Percentiles rank a stretch among this genome's conserved stretches.
Evolutionary conservation across 2,113 vertebrate species (phyloP).

Genomic region (Limnothrissa miodon): DNA sequence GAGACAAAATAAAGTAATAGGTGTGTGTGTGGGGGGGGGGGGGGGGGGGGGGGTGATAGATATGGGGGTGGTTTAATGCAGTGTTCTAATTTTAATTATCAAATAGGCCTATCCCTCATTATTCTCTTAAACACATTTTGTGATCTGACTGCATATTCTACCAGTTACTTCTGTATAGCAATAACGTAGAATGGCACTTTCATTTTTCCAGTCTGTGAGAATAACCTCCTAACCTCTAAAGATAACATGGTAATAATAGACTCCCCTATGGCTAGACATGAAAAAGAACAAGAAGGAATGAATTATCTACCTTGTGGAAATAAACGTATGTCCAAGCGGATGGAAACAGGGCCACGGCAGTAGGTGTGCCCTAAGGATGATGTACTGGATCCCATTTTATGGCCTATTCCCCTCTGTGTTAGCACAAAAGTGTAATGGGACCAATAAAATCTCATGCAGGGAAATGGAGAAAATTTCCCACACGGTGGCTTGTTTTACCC

Average conservation of each 20-base stretch:
- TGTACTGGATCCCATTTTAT: slow-evolving; percentile 58
- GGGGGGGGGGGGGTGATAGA: no score
- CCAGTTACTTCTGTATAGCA: background rate
- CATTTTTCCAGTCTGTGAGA: background rate
- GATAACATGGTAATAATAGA: background rate
- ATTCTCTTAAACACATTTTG: background rate
- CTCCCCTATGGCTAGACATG: background rate
- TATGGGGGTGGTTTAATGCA: no score
- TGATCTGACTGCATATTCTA: background rate
- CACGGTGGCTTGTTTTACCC: slow-evolving; percentile 43
- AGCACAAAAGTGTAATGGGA: slow-evolving; percentile 70
- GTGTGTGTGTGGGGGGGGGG: no score
- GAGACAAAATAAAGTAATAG: no score
- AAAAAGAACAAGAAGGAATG: background rate
- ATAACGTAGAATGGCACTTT: background rate
- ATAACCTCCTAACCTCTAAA: background rate
- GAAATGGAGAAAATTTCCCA: slow-evolving; percentile 56
- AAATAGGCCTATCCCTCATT: background rate
- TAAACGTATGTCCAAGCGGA: slow-evolving; percentile 55
- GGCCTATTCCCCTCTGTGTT: slow-evolving; percentile 64
- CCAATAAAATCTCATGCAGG: slow-evolving; percentile 70
- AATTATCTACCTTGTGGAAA: slow-evolving; percentile 47
- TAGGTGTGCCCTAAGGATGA: slow-evolving; percentile 56
- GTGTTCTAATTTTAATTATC: no score
- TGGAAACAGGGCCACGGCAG: slow-evolving; percentile 56